Conservation (phyloP, 2,888 invertebrate genomes). For the Leptopilina drosophilae region DNA sequence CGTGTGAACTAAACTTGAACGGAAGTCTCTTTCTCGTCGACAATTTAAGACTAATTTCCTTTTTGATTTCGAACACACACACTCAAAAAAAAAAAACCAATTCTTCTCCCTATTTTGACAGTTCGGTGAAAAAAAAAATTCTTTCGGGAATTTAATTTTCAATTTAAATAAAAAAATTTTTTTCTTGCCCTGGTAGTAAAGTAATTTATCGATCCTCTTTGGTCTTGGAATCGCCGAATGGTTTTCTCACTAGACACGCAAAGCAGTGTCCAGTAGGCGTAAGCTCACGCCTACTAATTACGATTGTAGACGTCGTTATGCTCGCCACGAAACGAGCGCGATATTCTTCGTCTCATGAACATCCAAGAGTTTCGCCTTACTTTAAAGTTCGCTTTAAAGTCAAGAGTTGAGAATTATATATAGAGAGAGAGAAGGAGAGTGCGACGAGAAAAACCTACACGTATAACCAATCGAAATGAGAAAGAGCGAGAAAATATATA, state of each 20-base stretch:
- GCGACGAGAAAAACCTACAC: slow-evolving; percentile 72
- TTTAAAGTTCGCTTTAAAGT: slow-evolving; percentile 42
- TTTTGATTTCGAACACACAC: neutral
- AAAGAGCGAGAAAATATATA: slow-evolving; percentile 43
- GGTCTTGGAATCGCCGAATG: slow-evolving; percentile 39
- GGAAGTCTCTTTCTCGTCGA: slow-evolving; percentile 27
- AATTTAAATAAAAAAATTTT: neutral
- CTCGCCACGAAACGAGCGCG: slow-evolving; percentile 53
- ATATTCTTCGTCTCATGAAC: slow-evolving; percentile 41
- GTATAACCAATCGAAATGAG: slow-evolving; percentile 73
- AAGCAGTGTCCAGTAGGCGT: slow-evolving; percentile 70
- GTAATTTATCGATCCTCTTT: slow-evolving; percentile 16
- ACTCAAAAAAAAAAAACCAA: neutral
- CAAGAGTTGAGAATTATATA: too few species aligned
- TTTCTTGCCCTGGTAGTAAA: neutral
- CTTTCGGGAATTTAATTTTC: neutral
- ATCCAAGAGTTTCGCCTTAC: slow-evolving; percentile 42
- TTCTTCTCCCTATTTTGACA: neutral
- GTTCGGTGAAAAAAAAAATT: neutral
- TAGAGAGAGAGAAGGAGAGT: neutral
- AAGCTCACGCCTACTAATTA: slow-evolving; percentile 74
- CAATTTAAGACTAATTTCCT: slow-evolving; percentile 24
- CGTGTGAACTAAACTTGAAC: slow-evolving; percentile 51
- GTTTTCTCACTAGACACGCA: slow-evolving; percentile 63
- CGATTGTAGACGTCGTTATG: slow-evolving; percentile 72